phyloP scores from a whole-genome alignment of 2,888 invertebrate species.

The Drosophila ezoana region DNA sequence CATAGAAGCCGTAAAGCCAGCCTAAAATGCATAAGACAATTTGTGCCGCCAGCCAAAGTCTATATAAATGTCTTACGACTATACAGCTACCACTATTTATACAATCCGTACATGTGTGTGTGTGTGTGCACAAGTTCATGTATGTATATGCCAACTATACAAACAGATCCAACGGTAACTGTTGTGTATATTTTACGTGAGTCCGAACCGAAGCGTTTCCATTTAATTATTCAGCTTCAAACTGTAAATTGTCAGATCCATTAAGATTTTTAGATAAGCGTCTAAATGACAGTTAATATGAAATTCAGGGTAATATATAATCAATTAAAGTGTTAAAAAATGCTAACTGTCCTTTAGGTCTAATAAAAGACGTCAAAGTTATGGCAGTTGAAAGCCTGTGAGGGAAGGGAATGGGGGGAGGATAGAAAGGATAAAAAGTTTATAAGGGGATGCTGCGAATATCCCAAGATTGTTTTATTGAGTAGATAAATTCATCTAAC shows the following conservation, averaged over 20 bases:
- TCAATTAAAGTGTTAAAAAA: background rate
- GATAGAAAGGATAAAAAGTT: too few species aligned
- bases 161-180: conserved; percentile 57
- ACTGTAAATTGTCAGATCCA: background rate
- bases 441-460: too few species aligned
- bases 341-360: too few species aligned
- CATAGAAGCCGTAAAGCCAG: conserved; percentile 54
- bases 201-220: conserved; percentile 11
- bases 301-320: background rate
- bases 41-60: conserved; percentile 58
- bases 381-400: too few species aligned
- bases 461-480: too few species aligned
- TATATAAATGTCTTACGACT: conserved; percentile 54
- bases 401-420: too few species aligned
- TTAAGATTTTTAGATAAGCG: background rate
- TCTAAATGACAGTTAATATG: conserved; percentile 1
- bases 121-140: background rate
- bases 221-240: conserved; percentile 26
- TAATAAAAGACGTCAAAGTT: too few species aligned
- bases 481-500: too few species aligned
- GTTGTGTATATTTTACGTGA: conserved; percentile 30
- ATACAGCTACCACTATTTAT: conserved; percentile 30
- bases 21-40: conserved; percentile 74
- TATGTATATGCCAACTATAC: conserved; percentile 10
- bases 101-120: conserved; percentile 8